Conservation (phyloP, 2,797 vertebrate genomes). For the Artibeus jamaicensis region DNA sequence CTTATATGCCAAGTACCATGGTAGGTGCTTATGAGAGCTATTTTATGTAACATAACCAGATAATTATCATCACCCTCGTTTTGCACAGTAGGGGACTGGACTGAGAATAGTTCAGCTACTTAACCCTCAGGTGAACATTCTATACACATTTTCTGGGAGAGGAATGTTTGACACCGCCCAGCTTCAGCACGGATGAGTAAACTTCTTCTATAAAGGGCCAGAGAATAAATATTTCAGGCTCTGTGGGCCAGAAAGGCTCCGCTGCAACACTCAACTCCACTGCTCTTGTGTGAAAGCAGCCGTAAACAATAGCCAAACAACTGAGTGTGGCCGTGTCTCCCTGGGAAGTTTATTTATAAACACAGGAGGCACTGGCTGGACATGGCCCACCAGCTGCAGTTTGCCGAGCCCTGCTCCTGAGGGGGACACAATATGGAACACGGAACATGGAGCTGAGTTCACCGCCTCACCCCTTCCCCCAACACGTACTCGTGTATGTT, state of each 20-base stretch:
- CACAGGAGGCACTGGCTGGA: not conserved
- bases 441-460: not conserved
- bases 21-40: not conserved
- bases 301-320: not conserved
- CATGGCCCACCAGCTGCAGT: not conserved
- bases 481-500: rapidly evolving
- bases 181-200: not conserved
- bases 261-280: not conserved
- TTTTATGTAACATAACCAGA: not conserved
- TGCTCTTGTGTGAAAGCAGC: not conserved
- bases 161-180: not conserved
- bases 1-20: not conserved
- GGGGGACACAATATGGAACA: not conserved
- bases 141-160: not conserved
- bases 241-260: not conserved
- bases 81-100: not conserved
- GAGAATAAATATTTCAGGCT: not conserved
- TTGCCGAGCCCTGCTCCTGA: not conserved
- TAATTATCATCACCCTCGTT: not conserved
- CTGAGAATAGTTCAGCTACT: not conserved
- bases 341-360: not conserved
- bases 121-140: not conserved
- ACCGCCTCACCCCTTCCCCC: rapidly evolving
- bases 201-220: not conserved
- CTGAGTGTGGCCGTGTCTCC: not conserved